Base-by-base conservation (phyloP, 2,888 invertebrate species). In the Synanthedon formicaeformis region DNA sequence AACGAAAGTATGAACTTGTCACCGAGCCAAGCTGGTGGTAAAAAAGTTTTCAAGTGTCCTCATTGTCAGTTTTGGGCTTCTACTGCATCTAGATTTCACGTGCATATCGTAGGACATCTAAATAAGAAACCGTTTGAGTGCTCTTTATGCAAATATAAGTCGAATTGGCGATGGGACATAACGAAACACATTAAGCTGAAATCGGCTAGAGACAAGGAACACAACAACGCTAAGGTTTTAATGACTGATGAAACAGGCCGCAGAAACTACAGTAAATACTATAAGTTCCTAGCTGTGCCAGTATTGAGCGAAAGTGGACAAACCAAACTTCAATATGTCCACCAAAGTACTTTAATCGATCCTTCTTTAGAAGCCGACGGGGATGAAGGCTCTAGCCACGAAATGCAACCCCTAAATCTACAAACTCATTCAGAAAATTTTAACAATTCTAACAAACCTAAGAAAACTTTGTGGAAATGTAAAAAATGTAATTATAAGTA, bases 81-180 rank as follows among this genome's bases (percentile, higher is more conserved):
- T 11, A 96, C 96, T 12, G 96, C 96, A 10, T 96, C 96, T 23
- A 90, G 96, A 57, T 97, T 97, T 78, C 96, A 96, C 78, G 96
- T 96, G 4, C 97, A 97, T 77, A 96, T 96, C 62, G 96, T 96
- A 11, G 96, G 96, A 1, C 97, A 97, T 79, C 88, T 96, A 60
- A 96, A 96, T 78, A 94, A 94, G 72, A 96, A 96, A 72, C 97
- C 97, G 1, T 98, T 97, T 77, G 96, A 97, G 80, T 98, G 98
- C 82, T 97, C 97, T 1, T 88, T 95, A 13, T 98, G 98, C 83
- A 93, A 95, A 53, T 96, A 97, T 73, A 92, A 96, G 64, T 97
- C 97, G 34, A 98, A 98, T 74, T 98, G 97, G 97, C 91, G 97
- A 59, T 97, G 97, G 95, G 98, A 98, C 82, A 96, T 98, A 56